Percentiles rank a stretch among this genome's conserved stretches.
phyloP scores from a whole-genome alignment of 2,113 vertebrate genomes.

The Agapornis roseicollis region DNA sequence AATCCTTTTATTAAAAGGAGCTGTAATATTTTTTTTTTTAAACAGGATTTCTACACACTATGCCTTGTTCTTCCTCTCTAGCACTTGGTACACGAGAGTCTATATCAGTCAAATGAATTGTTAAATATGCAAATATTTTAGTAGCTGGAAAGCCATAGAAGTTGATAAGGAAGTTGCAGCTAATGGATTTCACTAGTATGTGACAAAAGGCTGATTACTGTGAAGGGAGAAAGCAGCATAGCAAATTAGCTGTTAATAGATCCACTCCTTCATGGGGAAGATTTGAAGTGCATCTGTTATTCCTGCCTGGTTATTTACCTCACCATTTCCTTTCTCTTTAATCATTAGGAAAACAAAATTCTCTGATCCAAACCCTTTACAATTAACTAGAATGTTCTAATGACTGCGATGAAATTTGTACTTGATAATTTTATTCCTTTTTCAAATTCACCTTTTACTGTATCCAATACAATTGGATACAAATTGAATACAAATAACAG shows the following conservation, averaged over 20 bases:
- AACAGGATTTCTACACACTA: neutral
- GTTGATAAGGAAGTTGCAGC: constrained; percentile 46
- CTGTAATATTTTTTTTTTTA: neutral
- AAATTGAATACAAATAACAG: neutral
- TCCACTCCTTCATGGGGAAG: constrained; percentile 59
- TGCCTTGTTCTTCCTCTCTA: neutral
- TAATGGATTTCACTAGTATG: constrained; percentile 74
- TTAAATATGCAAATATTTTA: constrained; percentile 74
- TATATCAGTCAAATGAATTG: constrained; percentile 57
- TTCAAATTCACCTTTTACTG: neutral
- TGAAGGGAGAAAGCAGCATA: neutral
- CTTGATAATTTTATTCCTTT: neutral
- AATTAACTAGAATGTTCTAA: neutral
- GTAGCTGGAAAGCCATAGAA: constrained; percentile 57
- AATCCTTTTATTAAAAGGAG: neutral
- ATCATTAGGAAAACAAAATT: neutral
- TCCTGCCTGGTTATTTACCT: constrained; percentile 51
- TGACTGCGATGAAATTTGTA: neutral
- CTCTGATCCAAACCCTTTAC: neutral
- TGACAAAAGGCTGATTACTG: constrained; percentile 69
- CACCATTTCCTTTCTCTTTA: neutral
- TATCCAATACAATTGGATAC: neutral
- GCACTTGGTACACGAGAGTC: constrained; percentile 37
- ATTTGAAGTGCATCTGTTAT: constrained; percentile 58
- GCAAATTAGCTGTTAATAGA: constrained; percentile 58